Base-by-base conservation (phyloP, 2,888 invertebrate genomes). In the Plagodis pulveraria region DNA sequence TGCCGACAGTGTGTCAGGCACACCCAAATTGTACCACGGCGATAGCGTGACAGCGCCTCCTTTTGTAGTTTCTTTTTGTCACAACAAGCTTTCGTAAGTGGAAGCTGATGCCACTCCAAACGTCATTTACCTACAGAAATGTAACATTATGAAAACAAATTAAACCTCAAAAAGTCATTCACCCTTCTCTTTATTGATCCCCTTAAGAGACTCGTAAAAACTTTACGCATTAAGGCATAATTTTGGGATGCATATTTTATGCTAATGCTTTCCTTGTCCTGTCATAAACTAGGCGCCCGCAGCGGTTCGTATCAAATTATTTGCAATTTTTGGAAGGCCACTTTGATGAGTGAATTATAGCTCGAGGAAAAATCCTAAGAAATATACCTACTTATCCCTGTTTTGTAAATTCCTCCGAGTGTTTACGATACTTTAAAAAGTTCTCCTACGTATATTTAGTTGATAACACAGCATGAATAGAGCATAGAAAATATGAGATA, bases 21-120 rank as follows among this genome's bases (percentile, higher is more conserved):
- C 53, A 59, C 57, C 62, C 63, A 62, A 65, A 65, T 38, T 54
- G 52, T 63, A 68, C 73, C 63, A 65, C 61, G 33, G 42, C 48
- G 63, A 50, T 76, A 53, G 73, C 79, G 77, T 80, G 76, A 75
- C 77, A 57, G 56, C 59, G 51, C 49, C 52, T 56, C 64, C 36
- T 71, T 66, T 71, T 65, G 64, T 63, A 65, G 50, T 65, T 40
- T 65, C 59, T 69, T 71, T 72, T 60, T 43, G 50, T 54, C 44
- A 51, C 45, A 58, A 61, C 52, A 57, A 38, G 50, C 52, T 71
- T 77, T 74, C 58, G 66, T 72, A 77, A 73, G 71, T 70, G 65
- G 68, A 65, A 67, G 67, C 63, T 62, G 60, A 57, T 57, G 59
- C 64, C 51, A 6, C 67, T 71, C 50, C 68, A 71, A 72, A 76